A percentile compares a stretch with the other conserved stretches of the same genome.
Evolutionary conservation across 2,888 invertebrate genomes (phyloP).

Genomic region (Trichacis sp.): DNA sequence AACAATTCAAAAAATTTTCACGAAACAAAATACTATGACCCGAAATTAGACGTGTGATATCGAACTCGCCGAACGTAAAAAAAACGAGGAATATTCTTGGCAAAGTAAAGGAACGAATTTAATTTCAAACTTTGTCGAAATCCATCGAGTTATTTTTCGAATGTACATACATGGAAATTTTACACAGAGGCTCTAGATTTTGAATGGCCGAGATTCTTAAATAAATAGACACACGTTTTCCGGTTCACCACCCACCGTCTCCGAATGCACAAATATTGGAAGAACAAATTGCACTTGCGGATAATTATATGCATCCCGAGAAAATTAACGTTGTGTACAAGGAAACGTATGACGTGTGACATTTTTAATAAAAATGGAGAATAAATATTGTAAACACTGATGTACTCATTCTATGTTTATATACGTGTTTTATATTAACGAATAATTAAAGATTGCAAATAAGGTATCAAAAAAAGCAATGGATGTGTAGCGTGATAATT

Average conservation of each 20-base stretch:
- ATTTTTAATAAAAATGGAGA: conserved; percentile 47
- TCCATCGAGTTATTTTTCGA: conserved; percentile 21
- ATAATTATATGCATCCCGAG: conserved; percentile 31
- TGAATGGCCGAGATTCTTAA: conserved; percentile 39
- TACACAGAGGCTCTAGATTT: conserved; percentile 12
- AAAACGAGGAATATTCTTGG: not conserved
- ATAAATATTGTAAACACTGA: conserved; percentile 62
- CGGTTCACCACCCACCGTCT: conserved; percentile 29
- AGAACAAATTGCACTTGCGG: not conserved
- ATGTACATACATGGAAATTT: conserved; percentile 7
- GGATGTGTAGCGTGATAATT: conserved; percentile 53
- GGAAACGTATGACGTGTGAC: conserved; percentile 45
- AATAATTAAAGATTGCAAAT: conserved; percentile 48
- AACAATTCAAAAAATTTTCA: too few relatives aligned
- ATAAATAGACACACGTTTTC: conserved; percentile 29
- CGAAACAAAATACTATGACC: not conserved
- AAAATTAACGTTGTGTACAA: conserved; percentile 35
- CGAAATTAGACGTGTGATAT: conserved; percentile 23
- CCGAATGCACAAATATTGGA: conserved; percentile 15
- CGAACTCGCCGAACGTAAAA: conserved; percentile 7
- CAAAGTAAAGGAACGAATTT: not conserved
- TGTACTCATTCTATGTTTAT: conserved; percentile 68
- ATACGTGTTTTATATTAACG: conserved; percentile 68
- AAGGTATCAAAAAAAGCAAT: conserved; percentile 51
- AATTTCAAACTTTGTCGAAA: not conserved